Evolutionary conservation across 2,888 invertebrate genomes (phyloP).

Genomic region (Sesia bembeciformis): DNA sequence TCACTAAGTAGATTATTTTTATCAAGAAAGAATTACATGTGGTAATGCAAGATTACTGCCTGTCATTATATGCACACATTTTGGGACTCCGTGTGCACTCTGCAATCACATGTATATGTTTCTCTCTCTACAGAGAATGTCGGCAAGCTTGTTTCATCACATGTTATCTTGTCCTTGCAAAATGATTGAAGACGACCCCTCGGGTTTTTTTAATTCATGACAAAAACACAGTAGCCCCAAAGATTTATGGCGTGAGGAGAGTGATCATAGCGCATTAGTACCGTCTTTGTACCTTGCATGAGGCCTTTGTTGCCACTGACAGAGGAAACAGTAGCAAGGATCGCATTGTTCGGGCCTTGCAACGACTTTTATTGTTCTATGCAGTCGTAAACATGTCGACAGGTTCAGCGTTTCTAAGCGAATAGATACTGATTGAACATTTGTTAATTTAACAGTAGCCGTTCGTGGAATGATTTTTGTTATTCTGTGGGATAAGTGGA

Average conservation of each 20-base stretch:
- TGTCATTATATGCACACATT: too few species aligned
- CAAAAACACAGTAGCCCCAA: conserved; percentile 36
- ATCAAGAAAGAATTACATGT: too few species aligned
- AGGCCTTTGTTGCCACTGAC: conserved; percentile 33
- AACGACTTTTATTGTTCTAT: conserved; percentile 44
- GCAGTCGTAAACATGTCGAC: conserved; percentile 63
- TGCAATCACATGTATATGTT: too few species aligned
- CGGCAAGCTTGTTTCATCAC: conserved; percentile 15
- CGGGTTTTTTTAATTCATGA: conserved; percentile 11
- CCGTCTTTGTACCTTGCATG: conserved; percentile 56
- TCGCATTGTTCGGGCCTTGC: conserved; percentile 8
- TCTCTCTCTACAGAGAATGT: conserved; percentile 4
- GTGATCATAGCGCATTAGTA: conserved; percentile 71
- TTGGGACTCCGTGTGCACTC: too few species aligned
- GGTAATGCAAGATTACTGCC: too few species aligned
- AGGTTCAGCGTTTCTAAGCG: conserved; percentile 27
- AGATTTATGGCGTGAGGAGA: conserved; percentile 62
- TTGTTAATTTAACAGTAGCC: conserved; percentile 24
- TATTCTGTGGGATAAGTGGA: conserved; percentile 5
- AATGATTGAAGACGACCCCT: conserved; percentile 15
- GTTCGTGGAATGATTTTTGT: conserved; percentile 17
- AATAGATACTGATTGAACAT: conserved; percentile 10
- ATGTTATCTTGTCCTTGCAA: conserved; percentile 12
- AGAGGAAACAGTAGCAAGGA: conserved; percentile 29
- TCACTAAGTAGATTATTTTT: too few species aligned